Percentiles rank a stretch among this genome's conserved stretches.
Evolutionary conservation across 2,113 vertebrate genomes (phyloP).

Genomic region (Corythornis cristatus): DNA sequence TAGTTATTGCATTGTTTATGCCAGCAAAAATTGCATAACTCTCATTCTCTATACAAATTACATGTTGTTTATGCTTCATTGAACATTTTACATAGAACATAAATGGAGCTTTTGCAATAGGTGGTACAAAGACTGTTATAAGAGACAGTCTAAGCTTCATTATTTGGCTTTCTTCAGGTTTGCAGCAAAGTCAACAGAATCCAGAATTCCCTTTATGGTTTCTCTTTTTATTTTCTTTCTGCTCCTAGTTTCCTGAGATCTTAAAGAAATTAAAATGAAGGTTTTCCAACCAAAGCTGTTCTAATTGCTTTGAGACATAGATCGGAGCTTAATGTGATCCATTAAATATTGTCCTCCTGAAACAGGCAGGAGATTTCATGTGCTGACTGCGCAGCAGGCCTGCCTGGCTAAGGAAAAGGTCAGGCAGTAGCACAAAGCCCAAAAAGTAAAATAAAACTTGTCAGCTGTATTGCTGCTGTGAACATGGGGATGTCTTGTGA

Average conservation of each 20-base stretch:
- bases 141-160: not conserved
- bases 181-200: not conserved
- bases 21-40: constrained; percentile 47
- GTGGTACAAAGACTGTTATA: constrained; percentile 26
- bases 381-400: not conserved
- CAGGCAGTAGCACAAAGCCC: not conserved
- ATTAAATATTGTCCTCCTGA: not conserved
- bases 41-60: constrained; percentile 52
- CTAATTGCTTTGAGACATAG: constrained; percentile 30
- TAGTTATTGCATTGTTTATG: constrained; percentile 63
- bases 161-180: constrained; percentile 39
- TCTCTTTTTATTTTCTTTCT: not conserved
- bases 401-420: constrained; percentile 38
- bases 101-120: constrained; percentile 58
- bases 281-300: constrained; percentile 1
- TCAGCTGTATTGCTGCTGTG: not conserved
- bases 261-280: constrained; percentile 15
- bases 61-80: constrained; percentile 59
- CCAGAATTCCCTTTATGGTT: not conserved
- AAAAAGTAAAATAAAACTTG: not conserved
- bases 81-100: constrained; percentile 44
- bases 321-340: not conserved
- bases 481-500: not conserved
- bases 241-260: not conserved
- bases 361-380: not conserved